Evolutionary conservation across 2,797 vertebrate species (phyloP).

Genomic region (Pipistrellus nathusii): DNA sequence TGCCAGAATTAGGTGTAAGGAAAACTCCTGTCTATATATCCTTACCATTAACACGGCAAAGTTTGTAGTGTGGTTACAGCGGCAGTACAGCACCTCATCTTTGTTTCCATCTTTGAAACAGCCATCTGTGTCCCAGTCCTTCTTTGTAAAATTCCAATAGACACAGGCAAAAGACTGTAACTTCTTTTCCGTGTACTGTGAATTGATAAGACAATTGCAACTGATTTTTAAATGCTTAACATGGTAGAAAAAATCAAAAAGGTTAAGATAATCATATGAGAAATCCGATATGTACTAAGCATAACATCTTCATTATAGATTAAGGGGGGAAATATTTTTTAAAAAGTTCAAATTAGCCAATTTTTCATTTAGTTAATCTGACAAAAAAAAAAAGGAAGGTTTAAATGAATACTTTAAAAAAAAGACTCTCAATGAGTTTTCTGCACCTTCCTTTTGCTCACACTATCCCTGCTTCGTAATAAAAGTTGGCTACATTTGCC

Average conservation of each 20-base stretch:
- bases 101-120: conserved; percentile 81
- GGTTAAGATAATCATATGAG: background rate
- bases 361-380: conserved; percentile 45
- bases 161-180: conserved; percentile 86
- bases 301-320: background rate
- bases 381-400: background rate
- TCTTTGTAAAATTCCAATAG: conserved; percentile 85
- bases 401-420: conserved; percentile 31
- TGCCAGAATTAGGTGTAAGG: background rate
- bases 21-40: background rate
- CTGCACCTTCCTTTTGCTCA: background rate
- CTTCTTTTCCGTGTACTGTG: background rate
- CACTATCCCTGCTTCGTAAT: background rate
- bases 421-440: background rate
- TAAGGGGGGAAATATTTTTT: background rate
- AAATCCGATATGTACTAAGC: background rate
- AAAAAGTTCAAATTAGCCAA: conserved; percentile 47
- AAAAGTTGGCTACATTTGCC: background rate
- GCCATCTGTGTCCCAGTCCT: conserved; percentile 86
- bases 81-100: conserved; percentile 76
- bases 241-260: background rate
- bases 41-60: conserved; percentile 90
- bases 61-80: conserved; percentile 88
- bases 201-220: conserved; percentile 61
- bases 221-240: background rate